Evolutionary conservation across 2,888 invertebrate species (phyloP).

Genomic region (Nebria salina): DNA sequence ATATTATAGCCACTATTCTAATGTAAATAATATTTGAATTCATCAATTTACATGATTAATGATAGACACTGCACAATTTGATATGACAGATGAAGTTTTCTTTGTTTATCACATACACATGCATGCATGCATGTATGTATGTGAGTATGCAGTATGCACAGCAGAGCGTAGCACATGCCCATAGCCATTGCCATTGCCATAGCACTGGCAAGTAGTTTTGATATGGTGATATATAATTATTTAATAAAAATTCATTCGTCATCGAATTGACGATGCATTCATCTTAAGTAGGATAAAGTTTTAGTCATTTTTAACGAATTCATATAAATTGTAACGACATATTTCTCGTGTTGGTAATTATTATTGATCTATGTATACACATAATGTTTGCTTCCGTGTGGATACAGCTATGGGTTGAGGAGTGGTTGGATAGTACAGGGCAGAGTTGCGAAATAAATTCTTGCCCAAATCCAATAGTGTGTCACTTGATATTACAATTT

Average conservation of each 20-base stretch:
- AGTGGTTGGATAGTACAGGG: too few species aligned
- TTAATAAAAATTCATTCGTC: neutral
- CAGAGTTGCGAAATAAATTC: too few species aligned
- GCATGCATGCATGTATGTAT: too few species aligned
- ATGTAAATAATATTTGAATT: neutral
- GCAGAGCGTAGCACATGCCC: neutral
- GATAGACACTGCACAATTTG: neutral
- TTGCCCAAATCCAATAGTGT: too few species aligned
- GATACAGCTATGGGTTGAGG: too few species aligned
- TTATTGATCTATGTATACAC: too few species aligned
- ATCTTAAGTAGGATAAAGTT: neutral
- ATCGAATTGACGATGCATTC: neutral
- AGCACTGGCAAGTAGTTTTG: neutral
- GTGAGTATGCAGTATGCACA: too few species aligned
- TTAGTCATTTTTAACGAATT: neutral
- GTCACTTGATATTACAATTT: too few species aligned
- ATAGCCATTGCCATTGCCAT: neutral
- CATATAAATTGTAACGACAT: too few species aligned
- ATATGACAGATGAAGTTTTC: neutral
- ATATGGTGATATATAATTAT: neutral
- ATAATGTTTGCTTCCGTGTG: too few species aligned
- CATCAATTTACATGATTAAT: neutral
- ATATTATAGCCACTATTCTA: neutral
- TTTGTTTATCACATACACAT: neutral
- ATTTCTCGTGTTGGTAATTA: too few species aligned